phyloP scores from a whole-genome alignment of 2,888 invertebrate species.

The Tenthredo mesomela region DNA sequence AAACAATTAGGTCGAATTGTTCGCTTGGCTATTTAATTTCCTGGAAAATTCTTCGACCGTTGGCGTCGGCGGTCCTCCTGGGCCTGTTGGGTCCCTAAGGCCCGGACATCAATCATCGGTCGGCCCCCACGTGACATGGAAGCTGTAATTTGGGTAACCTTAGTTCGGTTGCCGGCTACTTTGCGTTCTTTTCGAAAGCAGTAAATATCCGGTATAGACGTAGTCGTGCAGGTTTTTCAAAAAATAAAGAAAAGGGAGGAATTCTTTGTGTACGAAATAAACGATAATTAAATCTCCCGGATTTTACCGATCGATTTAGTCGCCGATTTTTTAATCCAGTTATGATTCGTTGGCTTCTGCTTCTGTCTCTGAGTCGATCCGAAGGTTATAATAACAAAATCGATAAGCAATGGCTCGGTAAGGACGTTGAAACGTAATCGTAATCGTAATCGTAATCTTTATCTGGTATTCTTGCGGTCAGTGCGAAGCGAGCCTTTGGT shows the following conservation, averaged over 20 bases:
- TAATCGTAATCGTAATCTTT: constrained; percentile 45
- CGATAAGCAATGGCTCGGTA: not conserved
- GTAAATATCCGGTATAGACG: not conserved
- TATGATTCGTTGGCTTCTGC: not conserved
- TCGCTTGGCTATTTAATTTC: constrained; percentile 38
- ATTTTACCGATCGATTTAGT: not conserved
- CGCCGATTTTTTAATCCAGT: not conserved
- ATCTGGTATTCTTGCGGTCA: not conserved
- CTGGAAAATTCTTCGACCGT: constrained; percentile 39
- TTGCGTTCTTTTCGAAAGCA: constrained; percentile 16
- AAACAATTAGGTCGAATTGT: constrained; percentile 43
- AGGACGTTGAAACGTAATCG: constrained; percentile 37
- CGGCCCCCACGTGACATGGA: constrained; percentile 72
- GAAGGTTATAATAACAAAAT: not conserved
- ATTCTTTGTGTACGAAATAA: not conserved
- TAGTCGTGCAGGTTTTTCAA: not conserved
- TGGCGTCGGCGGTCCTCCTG: constrained; percentile 28
- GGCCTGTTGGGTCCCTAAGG: constrained; percentile 29
- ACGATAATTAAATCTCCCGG: not conserved
- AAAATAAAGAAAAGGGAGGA: not conserved
- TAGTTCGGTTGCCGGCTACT: constrained; percentile 29
- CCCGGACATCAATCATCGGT: constrained; percentile 72
- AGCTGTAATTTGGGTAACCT: constrained; percentile 77
- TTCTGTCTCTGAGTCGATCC: not conserved
- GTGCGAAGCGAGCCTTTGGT: not conserved